Percentiles rank a stretch among this genome's conserved stretches.
phyloP scores from a whole-genome alignment of 2,888 invertebrate species.

The Orthonychiurus folsomi region DNA sequence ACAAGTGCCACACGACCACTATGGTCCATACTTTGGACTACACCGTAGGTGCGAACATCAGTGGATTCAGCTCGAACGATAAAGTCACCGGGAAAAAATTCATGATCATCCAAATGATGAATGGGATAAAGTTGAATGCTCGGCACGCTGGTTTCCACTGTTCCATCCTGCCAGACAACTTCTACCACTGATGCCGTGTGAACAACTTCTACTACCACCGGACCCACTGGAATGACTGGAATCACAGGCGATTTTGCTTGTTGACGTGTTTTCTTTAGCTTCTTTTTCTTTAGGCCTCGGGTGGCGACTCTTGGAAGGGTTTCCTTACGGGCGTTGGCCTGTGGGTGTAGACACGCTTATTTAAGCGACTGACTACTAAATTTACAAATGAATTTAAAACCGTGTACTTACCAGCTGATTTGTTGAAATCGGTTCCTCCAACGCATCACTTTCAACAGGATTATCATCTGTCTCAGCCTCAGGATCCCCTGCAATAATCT shows the following conservation, averaged over 20 bases:
- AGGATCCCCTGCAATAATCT: too few species aligned
- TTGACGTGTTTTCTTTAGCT: constrained; percentile 49
- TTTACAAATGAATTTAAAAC: constrained; percentile 17
- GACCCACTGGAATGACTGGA: constrained; percentile 54
- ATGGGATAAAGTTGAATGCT: constrained; percentile 86
- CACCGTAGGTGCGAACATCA: constrained; percentile 66
- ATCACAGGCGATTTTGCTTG: constrained; percentile 44
- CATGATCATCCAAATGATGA: constrained; percentile 86
- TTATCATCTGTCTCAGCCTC: too few species aligned
- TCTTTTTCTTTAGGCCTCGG: constrained; percentile 51
- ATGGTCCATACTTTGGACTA: constrained; percentile 83
- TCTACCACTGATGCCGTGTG: constrained; percentile 70
- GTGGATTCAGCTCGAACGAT: constrained; percentile 59
- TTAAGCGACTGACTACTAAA: not conserved
- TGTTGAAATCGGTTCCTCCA: not conserved
- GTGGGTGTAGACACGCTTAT: constrained; percentile 4
- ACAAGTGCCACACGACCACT: constrained; percentile 70
- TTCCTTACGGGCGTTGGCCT: constrained; percentile 40
- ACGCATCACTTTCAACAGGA: not conserved
- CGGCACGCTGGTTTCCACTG: constrained; percentile 73
- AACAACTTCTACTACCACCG: constrained; percentile 71
- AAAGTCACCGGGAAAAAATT: constrained; percentile 94
- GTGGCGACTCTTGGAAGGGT: constrained; percentile 49
- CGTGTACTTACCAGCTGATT: not conserved
- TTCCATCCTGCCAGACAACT: constrained; percentile 75